Evolutionary conservation across 2,797 vertebrate species (phyloP), one percentile per base, ranked within the genome.

Genomic region (Emydoidea blandingii): DNA sequence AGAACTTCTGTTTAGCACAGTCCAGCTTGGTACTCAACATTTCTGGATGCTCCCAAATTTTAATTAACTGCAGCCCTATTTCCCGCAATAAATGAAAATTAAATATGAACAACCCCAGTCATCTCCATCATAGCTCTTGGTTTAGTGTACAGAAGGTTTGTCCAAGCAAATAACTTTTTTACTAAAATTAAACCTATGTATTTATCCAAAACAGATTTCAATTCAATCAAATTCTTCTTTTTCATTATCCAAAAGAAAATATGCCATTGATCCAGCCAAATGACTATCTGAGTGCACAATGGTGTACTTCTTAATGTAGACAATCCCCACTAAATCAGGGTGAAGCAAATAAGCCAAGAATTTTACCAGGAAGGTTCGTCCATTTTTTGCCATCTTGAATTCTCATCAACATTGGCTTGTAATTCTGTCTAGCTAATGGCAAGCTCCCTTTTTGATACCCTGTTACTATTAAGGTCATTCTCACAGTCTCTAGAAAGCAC

Each of bases 21-120:
- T 88, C 76, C 89, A 90, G 59, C 41, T 86, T 86, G 92, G 91
- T 6, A 37, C 12, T 49, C 56, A 87, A 87, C 29, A 50, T 44
- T 93, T 91, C 56, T 72, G 34, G n/a, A 53, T 87, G n/a, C 47
- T 91, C 34, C 89, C 72, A 56, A 83, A 91, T 85, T 80, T 86
- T 91, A 92, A 85, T 44, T 56, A 94, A 90, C 23, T 25, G 31
- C 37, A 79, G 41, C 23, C 27, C 53, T 81, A 41, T 88, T 92
- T 94, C 47, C 62, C 91, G 27, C 19, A 85, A 72, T 79, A 87
- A 93, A 47, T 76, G 25, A 91, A 92, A 90, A 21, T 49, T 79
- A 50, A 56, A 88, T 49, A 79, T 92, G 88, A 87, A 47, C 53
- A 91, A 79, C 68, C 27, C 19, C 7, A 83, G 18, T 41, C 52